Base-by-base conservation (phyloP, 35 echinoderm and acorn worm species). In the Holothuria glaberrima region DNA sequence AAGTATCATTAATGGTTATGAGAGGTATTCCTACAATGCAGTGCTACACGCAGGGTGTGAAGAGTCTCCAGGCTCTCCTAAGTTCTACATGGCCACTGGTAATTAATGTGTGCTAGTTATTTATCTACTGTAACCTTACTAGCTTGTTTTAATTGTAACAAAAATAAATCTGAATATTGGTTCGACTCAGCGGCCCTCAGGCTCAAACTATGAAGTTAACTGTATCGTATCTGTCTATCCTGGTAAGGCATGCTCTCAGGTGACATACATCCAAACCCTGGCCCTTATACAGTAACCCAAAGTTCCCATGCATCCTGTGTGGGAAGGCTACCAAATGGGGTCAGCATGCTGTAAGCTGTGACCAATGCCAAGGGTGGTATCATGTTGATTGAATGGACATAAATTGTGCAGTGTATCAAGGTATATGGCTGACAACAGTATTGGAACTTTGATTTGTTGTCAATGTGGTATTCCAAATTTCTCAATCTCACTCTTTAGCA, bases 381-480 rank as follows among this genome's bases (percentile, higher is more conserved):
- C 88, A 89, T 59, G 70, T 79, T 58, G 50, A 78, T 21, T 89
- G 88, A 26, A 89, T 89, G 88, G 31, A 38, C 25, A 89, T 89
- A 18, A 29, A 10, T 28, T 26, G 48, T 36, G 21, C 25, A 3
- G 57, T 59, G 41, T 89, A 77, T 31, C 22, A 89, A 3, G 30
- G 22, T 18, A 29, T 89, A 25, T 44, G 24, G 44, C 44, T 46
- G 44, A 4, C 10, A 61, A 60, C 66, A 59, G 44, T 24, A 25
- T 26, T 32, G 29, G 14, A 12, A 58, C 72, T 25, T 89, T 48
- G 88, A 69, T 88, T 21, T 89, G 88, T n/a, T 48, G 38, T 27
- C 56, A 86, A 14, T 86, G 83, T 67, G 61, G 61, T 64, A 61
- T 62, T 5, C 88, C 88, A 14, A 89, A 89, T 34, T 89, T 58